Base-by-base conservation (phyloP, 2,888 invertebrate genomes). In the Encarsia formosa region DNA sequence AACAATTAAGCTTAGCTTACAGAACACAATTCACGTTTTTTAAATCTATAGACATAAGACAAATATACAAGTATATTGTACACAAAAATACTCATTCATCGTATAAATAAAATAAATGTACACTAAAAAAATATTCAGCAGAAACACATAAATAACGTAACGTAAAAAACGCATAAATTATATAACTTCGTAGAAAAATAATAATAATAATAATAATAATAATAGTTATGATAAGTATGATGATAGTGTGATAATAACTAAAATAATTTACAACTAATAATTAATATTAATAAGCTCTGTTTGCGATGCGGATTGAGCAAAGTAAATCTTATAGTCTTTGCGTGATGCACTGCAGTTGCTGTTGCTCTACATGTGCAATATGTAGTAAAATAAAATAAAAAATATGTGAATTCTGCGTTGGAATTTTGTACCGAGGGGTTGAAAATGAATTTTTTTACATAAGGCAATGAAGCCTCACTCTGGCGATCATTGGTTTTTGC, bases 1-100 rank as follows among this genome's bases (percentile, higher is more conserved):
- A 69, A 70, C 67, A 70, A 68, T 66, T 62, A 66, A 63, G 64
- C 57, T 59, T 61, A 69, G 50, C 59, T 64, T 69, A 70, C 66
- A 72, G 67, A 62, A 63, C 61, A 57, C 61, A 63, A 64, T 63
- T 54, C 62, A 58, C 57, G 59, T 62, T 59, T 38, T 56, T 54
- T 57, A 56, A 54, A 9, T 49, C 26, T 54, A 23, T 47, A 52
- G 37, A 55, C 47, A 45, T 29, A 9, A 29, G 8, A 29, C 54
- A 56, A 51, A 29, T 49, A 50, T 49, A 56, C 43, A 57, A 49
- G 38, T 51, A 15, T 39, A 16, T n/a, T 38, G 22, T 26, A 48
- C 51, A 52, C 40, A 57, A 49, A 52, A 47, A 52, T 56, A 57
- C 54, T 57, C 57, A 47, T 40, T 55, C 50, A 56, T 57, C 45